Evolutionary conservation across 2,797 vertebrate species (phyloP), one percentile per base, ranked within the genome.

Genomic region (Dromococcyx pavoninus): DNA sequence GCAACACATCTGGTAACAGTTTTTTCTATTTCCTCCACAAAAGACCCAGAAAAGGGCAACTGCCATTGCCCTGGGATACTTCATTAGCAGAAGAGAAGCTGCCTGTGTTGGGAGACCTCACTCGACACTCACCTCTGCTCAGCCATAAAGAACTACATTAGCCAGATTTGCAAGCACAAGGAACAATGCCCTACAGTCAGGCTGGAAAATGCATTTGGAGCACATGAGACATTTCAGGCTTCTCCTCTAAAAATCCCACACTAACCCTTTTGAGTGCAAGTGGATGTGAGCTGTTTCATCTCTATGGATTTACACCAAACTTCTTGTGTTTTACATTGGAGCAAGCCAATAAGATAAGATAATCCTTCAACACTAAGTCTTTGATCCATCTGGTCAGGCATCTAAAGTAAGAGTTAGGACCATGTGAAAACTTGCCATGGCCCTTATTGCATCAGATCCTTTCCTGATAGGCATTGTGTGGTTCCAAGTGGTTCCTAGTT

Each of bases 131-230:
- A 92, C 81, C 74, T 86, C 90, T 91, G 72, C 67, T 94, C 77
- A 94, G 83, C 53, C 92, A 92, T 69, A 75, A 78, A 76, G 92
- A 94, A 46, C 85, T 86, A 46, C 62, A 62, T 89, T 56, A 94
- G 79, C 35, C 79, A 89, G 70, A 86, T 64, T 88, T 65, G 73
- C 79, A 93, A 93, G 95, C 73, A 79, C 78, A 87, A 80, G 81
- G 54, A 94, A 95, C 82, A 96, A 80, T 88, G 85, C 62, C 80
- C 84, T 88, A 88, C 82, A 95, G 89, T 93, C 84, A 91, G 84
- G 60, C 79, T 93, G 91, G 66, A 91, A 96, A 96, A 91, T 24
- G 35, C 71, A 94, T 76, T 90, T 86, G 80, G 77, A 94, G 60
- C 77, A 80, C 65, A 81, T 12, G 46, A 95, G 81, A 90, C 30